phyloP scores from a whole-genome alignment of 2,113 vertebrate genomes.

The Xenopus tropicalis region DNA sequence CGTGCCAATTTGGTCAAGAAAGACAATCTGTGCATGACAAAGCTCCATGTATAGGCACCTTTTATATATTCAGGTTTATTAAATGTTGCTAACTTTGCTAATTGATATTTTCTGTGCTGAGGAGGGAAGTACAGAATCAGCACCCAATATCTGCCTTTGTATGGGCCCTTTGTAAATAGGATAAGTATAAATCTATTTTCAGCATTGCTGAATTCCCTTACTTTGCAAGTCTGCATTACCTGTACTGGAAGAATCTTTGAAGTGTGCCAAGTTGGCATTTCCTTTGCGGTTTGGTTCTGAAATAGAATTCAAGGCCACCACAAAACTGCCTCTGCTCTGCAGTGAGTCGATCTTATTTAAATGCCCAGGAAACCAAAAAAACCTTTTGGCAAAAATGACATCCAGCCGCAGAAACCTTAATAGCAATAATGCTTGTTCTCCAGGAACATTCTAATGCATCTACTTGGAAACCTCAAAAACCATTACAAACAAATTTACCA shows the following conservation, averaged over 20 bases:
- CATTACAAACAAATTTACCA: neutral
- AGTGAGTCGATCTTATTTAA: neutral
- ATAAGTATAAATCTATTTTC: too few relatives aligned
- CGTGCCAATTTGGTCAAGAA: too few relatives aligned
- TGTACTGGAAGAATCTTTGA: neutral
- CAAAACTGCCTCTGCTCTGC: neutral
- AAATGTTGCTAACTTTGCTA: too few relatives aligned
- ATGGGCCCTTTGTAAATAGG: too few relatives aligned
- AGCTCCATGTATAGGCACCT: too few relatives aligned
- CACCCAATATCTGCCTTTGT: too few relatives aligned
- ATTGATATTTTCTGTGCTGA: too few relatives aligned
- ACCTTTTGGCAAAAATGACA: neutral
- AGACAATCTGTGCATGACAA: too few relatives aligned
- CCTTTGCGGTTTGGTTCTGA: neutral
- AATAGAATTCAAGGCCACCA: neutral
- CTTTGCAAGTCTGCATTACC: too few relatives aligned
- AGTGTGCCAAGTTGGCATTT: constrained; percentile 5
- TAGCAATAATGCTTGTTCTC: neutral
- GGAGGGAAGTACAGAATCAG: too few relatives aligned
- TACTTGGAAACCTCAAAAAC: neutral
- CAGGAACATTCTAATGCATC: neutral
- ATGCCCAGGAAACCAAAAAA: neutral
- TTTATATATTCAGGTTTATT: too few relatives aligned
- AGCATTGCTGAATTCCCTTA: too few relatives aligned
- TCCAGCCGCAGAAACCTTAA: neutral